Evolutionary conservation across 2,888 invertebrate species (phyloP), one percentile per base, ranked within the genome.

Genomic region (Apoderus coryli): DNA sequence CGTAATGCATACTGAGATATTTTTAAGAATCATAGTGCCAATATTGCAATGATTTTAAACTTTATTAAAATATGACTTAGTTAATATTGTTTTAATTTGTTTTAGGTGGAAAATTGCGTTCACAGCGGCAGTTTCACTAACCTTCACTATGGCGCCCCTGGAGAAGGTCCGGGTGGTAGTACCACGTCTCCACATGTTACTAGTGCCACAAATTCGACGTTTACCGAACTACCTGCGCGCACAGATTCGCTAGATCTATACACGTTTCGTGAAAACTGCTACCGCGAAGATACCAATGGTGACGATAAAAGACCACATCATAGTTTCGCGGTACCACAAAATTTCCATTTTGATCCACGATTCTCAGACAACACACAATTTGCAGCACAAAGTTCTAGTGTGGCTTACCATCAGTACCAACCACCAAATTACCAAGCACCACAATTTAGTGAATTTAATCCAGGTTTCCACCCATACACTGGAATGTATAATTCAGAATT

Each of bases 71-170:
- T n/a, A n/a, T n/a, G n/a, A n/a, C n/a, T n/a, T n/a, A n/a, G n/a
- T n/a, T n/a, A n/a, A n/a, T n/a, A n/a, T n/a, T n/a, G n/a, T n/a
- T n/a, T n/a, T n/a, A n/a, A n/a, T n/a, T n/a, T n/a, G n/a, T n/a
- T n/a, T n/a, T n/a, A n/a, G n/a, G 67, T 70, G 33, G 72, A 69
- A 50, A 65, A 69, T 24, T 75, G 75, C 52, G 68, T 73, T 11
- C 71, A 69, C 50, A 58, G 67, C 34, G 71, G 72, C 14, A 72
- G 67, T 50, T 78, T 74, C 48, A 72, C 69, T 41, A 74, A 72
- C 52, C 61, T 76, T 28, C 76, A 76, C 50, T 76, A 74, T 52
- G 69, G 74, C 42, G 61, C 67, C 13, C 53, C 58, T 35, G 65
- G 58, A 7, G 58, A 57, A 41, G 58, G 56, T n/a, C 52, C 56